phyloP scores from a whole-genome alignment of 2,888 invertebrate genomes.

The Nowickia ferox region DNA sequence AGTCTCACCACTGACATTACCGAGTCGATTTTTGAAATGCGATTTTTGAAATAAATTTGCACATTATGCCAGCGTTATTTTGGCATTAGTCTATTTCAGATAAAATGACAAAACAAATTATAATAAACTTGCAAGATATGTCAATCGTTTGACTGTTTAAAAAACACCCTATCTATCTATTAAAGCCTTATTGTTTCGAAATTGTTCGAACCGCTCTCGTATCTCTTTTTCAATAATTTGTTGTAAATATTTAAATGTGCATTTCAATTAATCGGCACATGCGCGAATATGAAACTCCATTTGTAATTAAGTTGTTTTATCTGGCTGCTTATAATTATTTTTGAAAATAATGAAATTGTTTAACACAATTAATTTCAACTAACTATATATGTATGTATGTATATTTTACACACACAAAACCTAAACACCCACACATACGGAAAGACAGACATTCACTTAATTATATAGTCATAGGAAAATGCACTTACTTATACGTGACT shows the following conservation, averaged over 20 bases:
- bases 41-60: too few relatives aligned
- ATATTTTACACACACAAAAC: slow-evolving; percentile 15
- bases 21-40: too few relatives aligned
- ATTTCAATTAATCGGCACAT: slow-evolving; percentile 10
- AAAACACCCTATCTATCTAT: too few relatives aligned
- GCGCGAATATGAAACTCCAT: neutral
- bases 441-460: neutral
- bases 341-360: slow-evolving; percentile 55
- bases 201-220: neutral
- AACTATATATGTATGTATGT: too few relatives aligned
- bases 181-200: too few relatives aligned
- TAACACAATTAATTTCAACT: slow-evolving; percentile 63
- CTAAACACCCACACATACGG: neutral
- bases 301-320: slow-evolving; percentile 56
- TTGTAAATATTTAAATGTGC: neutral
- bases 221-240: neutral
- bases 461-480: neutral
- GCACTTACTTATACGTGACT: neutral
- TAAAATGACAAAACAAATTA: too few relatives aligned
- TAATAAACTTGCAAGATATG: too few relatives aligned
- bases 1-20: too few relatives aligned
- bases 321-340: slow-evolving; percentile 33
- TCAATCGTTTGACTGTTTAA: too few relatives aligned
- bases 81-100: too few relatives aligned
- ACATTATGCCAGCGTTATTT: too few relatives aligned